phyloP scores from a whole-genome alignment of 2,797 vertebrate species.

The Pseudopleuronectes americanus region DNA sequence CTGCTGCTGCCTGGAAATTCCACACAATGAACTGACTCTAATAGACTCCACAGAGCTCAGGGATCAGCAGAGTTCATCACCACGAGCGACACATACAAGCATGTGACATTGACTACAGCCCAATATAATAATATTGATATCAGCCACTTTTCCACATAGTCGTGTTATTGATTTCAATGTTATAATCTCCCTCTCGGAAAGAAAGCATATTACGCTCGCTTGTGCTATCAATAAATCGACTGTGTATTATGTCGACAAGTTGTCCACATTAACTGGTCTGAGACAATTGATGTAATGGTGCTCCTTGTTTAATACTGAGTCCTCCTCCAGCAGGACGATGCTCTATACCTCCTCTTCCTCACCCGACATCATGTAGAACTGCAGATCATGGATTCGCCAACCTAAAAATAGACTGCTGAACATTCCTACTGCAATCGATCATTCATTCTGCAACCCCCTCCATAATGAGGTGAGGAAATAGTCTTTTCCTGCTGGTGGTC shows the following conservation, averaged over 20 bases:
- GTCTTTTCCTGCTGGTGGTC: constrained; percentile 6
- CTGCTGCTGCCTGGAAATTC: background rate
- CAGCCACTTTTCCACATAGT: background rate
- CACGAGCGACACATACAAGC: background rate
- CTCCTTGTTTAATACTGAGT: background rate
- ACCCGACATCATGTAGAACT: constrained; percentile 34
- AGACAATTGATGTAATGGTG: background rate
- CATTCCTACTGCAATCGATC: constrained; percentile 20
- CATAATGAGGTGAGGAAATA: constrained; percentile 12
- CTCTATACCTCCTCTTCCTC: constrained; percentile 4
- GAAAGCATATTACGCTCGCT: background rate
- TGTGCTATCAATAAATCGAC: background rate
- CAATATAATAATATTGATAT: background rate
- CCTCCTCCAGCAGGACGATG: constrained; percentile 4
- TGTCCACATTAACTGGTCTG: no score
- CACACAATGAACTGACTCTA: background rate
- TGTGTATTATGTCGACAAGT: background rate
- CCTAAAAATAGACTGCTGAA: constrained; percentile 46
- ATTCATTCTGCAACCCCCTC: constrained; percentile 16
- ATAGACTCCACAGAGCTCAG: no score
- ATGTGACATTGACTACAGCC: background rate
- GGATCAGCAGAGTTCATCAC: background rate
- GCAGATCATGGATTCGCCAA: constrained; percentile 17
- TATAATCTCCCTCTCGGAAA: background rate
- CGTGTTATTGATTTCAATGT: background rate